Conservation (phyloP, 1,140 invertebrate genomes). For the Drosophila repletoides region DNA sequence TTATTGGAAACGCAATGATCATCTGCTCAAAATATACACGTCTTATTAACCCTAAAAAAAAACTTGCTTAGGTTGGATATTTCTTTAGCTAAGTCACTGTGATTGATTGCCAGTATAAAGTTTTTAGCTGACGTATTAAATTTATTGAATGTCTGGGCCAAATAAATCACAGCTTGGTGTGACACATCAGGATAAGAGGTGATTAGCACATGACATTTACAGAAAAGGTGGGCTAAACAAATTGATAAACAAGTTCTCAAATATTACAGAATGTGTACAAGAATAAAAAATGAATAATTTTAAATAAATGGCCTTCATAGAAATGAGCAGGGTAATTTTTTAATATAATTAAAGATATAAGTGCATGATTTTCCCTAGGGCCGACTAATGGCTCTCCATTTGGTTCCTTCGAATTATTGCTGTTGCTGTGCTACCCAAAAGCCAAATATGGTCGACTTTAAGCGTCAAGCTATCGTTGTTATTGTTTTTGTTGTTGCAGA, state of each 20-base stretch:
- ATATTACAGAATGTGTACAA: constrained; percentile 26
- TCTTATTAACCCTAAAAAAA: no score
- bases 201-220: constrained; percentile 1
- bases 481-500: constrained; percentile 36
- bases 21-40: no score
- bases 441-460: neutral
- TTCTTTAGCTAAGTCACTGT: constrained; percentile 22
- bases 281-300: neutral
- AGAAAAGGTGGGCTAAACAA: constrained; percentile 6
- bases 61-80: constrained; percentile 31
- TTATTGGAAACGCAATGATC: no score
- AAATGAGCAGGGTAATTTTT: no score
- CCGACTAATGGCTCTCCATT: no score
- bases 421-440: neutral
- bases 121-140: constrained; percentile 49
- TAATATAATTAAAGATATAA: constrained; percentile 54
- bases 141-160: constrained; percentile 25
- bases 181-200: constrained; percentile 36
- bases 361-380: no score
- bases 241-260: constrained; percentile 39
- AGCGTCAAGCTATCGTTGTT: neutral
- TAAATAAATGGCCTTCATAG: no score
- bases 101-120: constrained; percentile 59
- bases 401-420: no score
- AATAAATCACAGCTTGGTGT: constrained; percentile 51